Base-by-base conservation (phyloP, 2,888 invertebrate species). In the Ophonus ardosiacus region DNA sequence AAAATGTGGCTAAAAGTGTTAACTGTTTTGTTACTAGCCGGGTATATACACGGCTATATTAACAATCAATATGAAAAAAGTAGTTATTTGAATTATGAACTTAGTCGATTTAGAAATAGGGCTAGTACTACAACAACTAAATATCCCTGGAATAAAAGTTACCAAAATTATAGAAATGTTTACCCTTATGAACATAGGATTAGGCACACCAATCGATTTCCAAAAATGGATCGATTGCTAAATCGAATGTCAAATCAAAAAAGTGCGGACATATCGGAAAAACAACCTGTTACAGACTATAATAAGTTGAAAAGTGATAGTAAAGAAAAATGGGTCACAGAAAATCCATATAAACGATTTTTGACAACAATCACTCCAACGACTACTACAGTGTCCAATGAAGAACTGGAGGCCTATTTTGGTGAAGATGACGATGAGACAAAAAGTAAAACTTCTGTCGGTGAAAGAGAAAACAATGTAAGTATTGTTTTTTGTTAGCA, bases 1-100 rank as follows among this genome's bases (percentile, higher is more conserved):
- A 82, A 81, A 65, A 82, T 82, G 82, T 82, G 65, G 82, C 71
- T 68, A 21, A 82, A 82, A 71, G 56, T 82, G 24, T 24, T 56
- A 21, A 56, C 57, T 65, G 17, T 82, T 31, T 71, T 82, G 56
- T 8, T 82, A 24, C n/a, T 57, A 57, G 38, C 57, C 56, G 82
- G 57, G 51, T 24, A 18, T 4, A 71, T 74, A 13, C 57, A 83
- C 24, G 71, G 74, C 18, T 74, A 83, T 38, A 71, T 61, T 6
- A 18, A 81, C 40, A 61, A 65, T 59, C 80, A 57, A 38, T 80
- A 79, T 38, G 10, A 38, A 2, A 24, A 38, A 10, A 61, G 38
- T 38, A 76, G 59, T 61, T 83, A 83, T 43, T 59, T 83, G 57
- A 59, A 83, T 76, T 83, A 83, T 76, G 71, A 83, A 17, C 40